Conservation (phyloP, 2,888 invertebrate genomes). For the Sminthurides aquaticus region DNA sequence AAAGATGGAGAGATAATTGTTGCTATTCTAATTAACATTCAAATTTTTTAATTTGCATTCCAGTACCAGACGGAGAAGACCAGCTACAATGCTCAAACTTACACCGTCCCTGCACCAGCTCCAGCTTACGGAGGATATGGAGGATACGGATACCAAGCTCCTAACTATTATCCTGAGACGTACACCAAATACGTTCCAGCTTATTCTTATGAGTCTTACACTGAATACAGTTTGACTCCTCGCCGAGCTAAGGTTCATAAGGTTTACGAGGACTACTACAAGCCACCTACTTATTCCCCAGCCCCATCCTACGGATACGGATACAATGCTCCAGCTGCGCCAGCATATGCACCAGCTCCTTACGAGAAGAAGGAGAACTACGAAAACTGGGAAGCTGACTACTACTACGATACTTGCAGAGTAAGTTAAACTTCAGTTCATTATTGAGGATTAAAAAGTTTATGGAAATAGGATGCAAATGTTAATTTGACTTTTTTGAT, state of each 20-base stretch:
- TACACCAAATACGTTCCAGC: slow-evolving; percentile 30
- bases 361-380: neutral
- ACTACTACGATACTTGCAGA: slow-evolving; percentile 42
- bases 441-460: neutral
- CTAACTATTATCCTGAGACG: slow-evolving; percentile 5
- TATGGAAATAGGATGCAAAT: neutral
- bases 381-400: slow-evolving; percentile 41
- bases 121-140: slow-evolving; percentile 19
- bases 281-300: slow-evolving; percentile 10
- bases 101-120: slow-evolving; percentile 15
- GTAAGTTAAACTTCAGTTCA: slow-evolving; percentile 28
- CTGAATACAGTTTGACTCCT: slow-evolving; percentile 39
- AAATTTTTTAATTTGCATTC: neutral
- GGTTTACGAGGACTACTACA: slow-evolving; percentile 34
- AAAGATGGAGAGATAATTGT: neutral
- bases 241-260: slow-evolving; percentile 38
- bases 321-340: slow-evolving; percentile 22
- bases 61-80: slow-evolving; percentile 21
- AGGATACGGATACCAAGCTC: slow-evolving; percentile 25
- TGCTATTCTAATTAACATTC: neutral
- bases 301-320: slow-evolving; percentile 30
- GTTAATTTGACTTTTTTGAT: neutral
- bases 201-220: slow-evolving; percentile 31
- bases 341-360: slow-evolving; percentile 29
- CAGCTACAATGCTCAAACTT: slow-evolving; percentile 13